phyloP scores from a whole-genome alignment of 2,888 invertebrate species.

The Blastobasis adustella region DNA sequence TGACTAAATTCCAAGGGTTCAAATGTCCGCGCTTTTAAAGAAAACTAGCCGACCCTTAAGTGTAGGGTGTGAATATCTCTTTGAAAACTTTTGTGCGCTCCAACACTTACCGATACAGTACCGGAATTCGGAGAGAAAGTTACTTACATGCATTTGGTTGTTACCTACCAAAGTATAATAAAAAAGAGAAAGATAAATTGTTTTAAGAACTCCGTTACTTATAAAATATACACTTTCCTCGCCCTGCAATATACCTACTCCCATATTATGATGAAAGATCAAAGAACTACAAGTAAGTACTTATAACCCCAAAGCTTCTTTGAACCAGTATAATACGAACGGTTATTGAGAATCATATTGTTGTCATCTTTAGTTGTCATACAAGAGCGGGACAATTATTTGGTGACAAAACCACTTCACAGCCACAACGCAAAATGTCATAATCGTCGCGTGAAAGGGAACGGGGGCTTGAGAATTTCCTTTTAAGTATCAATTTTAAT shows the following conservation, averaged over 20 bases:
- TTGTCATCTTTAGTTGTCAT: slow-evolving; percentile 24
- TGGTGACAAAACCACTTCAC: slow-evolving; percentile 49
- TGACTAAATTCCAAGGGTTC: slow-evolving; percentile 64
- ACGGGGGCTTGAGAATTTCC: not conserved
- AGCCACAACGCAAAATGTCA: slow-evolving; percentile 49
- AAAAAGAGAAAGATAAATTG: too few relatives aligned
- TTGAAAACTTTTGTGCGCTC: slow-evolving; percentile 32
- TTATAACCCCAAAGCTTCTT: slow-evolving; percentile 30
- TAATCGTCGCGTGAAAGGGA: slow-evolving; percentile 32
- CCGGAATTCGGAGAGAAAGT: too few relatives aligned
- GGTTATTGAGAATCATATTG: slow-evolving; percentile 37
- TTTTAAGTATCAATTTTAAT: too few relatives aligned
- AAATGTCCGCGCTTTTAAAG: slow-evolving; percentile 61
- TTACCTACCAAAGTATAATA: too few relatives aligned
- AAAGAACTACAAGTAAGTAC: slow-evolving; percentile 12
- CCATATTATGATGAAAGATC: too few relatives aligned
- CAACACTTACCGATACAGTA: not conserved
- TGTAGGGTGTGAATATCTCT: slow-evolving; percentile 59
- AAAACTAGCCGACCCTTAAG: slow-evolving; percentile 55
- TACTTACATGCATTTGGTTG: too few relatives aligned
- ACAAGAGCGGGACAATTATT: slow-evolving; percentile 30
- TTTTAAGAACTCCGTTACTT: too few relatives aligned
- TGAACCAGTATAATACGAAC: slow-evolving; percentile 25
- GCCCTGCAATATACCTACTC: too few relatives aligned
- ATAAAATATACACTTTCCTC: too few relatives aligned